A percentile compares a stretch with the other conserved stretches of the same genome.
Evolutionary conservation across 2,113 vertebrate species (phyloP).

Genomic region (Erpornis zantholeuca): DNA sequence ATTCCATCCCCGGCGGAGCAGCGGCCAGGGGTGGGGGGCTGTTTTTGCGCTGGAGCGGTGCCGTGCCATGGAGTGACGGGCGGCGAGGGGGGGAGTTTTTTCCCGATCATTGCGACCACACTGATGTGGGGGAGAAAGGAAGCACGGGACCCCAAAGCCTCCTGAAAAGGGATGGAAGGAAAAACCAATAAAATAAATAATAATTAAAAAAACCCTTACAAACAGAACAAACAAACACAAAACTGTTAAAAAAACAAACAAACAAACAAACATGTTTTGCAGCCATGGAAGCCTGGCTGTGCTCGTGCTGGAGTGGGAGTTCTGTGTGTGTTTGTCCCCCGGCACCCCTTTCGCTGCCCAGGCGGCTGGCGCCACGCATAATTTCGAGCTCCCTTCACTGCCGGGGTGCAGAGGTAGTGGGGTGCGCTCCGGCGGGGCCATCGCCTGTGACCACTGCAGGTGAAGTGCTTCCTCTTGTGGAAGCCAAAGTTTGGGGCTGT

Average conservation of each 20-base stretch:
- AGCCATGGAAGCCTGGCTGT: background rate
- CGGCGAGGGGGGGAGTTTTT: slow-evolving; percentile 5
- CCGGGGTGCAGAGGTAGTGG: background rate
- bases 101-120: slow-evolving; percentile 63
- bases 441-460: background rate
- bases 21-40: background rate
- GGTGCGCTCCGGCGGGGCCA: background rate
- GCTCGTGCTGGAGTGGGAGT: background rate
- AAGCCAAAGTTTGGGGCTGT: background rate
- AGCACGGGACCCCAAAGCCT: background rate
- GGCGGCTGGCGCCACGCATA: background rate
- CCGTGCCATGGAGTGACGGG: background rate
- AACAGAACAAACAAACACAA: background rate
- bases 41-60: background rate
- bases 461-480: background rate
- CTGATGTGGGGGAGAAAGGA: fast-evolving
- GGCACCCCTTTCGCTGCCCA: background rate
- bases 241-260: background rate
- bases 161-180: background rate
- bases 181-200: background rate
- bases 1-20: background rate
- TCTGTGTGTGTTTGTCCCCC: too few species aligned
- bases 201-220: background rate
- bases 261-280: background rate
- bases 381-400: background rate